Base-by-base conservation (phyloP, 2,113 vertebrate genomes). In the Hemibagrus wyckioides region DNA sequence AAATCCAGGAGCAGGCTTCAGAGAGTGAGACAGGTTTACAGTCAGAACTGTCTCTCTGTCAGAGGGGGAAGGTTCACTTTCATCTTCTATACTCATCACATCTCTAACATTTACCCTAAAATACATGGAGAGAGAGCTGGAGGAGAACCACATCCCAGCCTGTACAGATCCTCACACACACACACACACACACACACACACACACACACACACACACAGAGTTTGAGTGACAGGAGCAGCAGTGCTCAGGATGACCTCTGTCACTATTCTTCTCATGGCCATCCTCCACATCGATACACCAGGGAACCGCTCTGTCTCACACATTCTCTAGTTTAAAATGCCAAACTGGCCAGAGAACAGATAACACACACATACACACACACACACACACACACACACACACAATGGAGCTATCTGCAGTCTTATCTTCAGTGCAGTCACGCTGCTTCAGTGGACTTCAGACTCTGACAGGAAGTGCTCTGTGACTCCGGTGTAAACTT, bases 151-250 rank as follows among this genome's bases (percentile, higher is more conserved):
- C 56, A 57, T 23, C 21, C 56, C n/a, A 57, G 28, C 61, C 30
- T 14, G 28, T 30, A 11, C n/a, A 15, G n/a, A 65, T 30, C 28
- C 59, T 65, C 61, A 15, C 52, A 17, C 76, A 33, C 50, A 39
- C 80, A 81, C 30, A 57, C n/a, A 23, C 48, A 79, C 28, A 21
- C 25, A 54, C 48, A 52, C 48, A 19, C 44, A 36, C 7, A 67
- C 65, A 69, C 65, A 69, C 65, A 69, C 81, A 59, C 67, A 54
- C 65, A 59, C 76, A 54, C 84, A 33, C 33, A 2, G 19, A 15
- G 61, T 39, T 75, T 90, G 87, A 90, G 73, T 86, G 89, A 88
- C 89, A 86, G 84, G 75, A 79, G 71, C 61, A 56, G 17, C 25
- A 30, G 65, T 39, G 80, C 41, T 82, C 41, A 56, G 50, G 80